Base-by-base conservation (phyloP, 2,888 invertebrate species). In the Eubasilissa splendida region DNA sequence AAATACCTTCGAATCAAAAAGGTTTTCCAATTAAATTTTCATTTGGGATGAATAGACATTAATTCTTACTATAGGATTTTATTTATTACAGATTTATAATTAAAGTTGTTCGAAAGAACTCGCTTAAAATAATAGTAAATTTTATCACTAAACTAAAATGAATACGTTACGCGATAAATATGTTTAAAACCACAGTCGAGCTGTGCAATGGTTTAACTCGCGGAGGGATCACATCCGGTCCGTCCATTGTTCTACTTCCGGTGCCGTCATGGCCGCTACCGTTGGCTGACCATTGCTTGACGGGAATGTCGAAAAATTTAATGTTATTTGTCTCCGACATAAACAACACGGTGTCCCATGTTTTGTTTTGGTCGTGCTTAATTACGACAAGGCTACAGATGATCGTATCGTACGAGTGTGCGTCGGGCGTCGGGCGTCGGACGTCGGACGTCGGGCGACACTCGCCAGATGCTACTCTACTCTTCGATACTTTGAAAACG, bases 201-300 rank as follows among this genome's bases (percentile, higher is more conserved):
- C n/a, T 54, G 50, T 58, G 33, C 71, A 59, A 42, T 75, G 54
- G 56, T 76, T 76, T 8, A 5, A 50, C 31, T n/a, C 54, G 42
- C 65, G 66, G 74, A 70, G 75, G 58, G 71, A 42, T 63, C 71
- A 65, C 54, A 58, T 80, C 80, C 80, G 80, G 80, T 77, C 59
- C 60, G 33, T 52, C 31, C 77, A 77, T 80, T 80, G 80, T 80
- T 63, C 77, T 59, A 56, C 74, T 71, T 80, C 80, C 80, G 76
- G 71, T 80, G 63, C 68, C 54, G 76, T 59, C 79, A 60, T 33
- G 80, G 70, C 80, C 76, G 80, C 76, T 70, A 63, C 59, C 70
- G 80, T 76, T 70, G 80, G 80, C 70, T 76, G 80, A 68, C 68
- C 68, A 12, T 3, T 50, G n/a, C 22, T 50, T 7, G 42, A 10